phyloP scores from a whole-genome alignment of 30 jellyfish, hydroid and myxozoan genomes.

The Hydractinia echinata region DNA sequence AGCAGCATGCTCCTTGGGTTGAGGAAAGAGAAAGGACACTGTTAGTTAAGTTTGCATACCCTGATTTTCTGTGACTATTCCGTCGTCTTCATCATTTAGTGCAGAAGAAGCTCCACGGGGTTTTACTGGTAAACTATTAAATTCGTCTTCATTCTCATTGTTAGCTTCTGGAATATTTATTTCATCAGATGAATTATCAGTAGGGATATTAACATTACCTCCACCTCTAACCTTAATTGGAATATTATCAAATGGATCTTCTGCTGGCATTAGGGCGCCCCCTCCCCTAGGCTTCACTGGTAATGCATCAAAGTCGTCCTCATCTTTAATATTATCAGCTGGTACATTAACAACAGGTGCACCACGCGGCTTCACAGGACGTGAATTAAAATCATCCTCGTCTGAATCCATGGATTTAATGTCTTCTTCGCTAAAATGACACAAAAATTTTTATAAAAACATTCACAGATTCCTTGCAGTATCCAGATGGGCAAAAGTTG shows the following conservation, averaged over 20 bases:
- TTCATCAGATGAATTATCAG: constrained; percentile 9
- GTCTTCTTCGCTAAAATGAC: not conserved
- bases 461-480: too few species aligned
- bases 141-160: constrained; percentile 48
- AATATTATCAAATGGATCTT: constrained; percentile 21
- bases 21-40: too few species aligned
- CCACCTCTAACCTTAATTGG: not conserved
- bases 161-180: not conserved
- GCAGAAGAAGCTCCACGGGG: constrained; percentile 43
- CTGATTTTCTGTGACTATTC: too few species aligned
- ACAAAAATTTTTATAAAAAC: not conserved
- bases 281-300: constrained; percentile 40
- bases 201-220: not conserved
- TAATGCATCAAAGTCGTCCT: constrained; percentile 32
- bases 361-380: constrained; percentile 37
- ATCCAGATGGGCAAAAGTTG: too few species aligned
- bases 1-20: too few species aligned
- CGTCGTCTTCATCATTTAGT: too few species aligned
- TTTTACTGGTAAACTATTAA: constrained; percentile 57
- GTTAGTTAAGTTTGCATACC: too few species aligned
- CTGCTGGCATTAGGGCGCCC: constrained; percentile 9
- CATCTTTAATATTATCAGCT: constrained; percentile 15
- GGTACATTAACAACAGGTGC: constrained; percentile 8
- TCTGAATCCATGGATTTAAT: constrained; percentile 17
- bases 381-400: constrained; percentile 38